Conservation (phyloP, 2,113 vertebrate species). For the Dissostichus mawsoni region DNA sequence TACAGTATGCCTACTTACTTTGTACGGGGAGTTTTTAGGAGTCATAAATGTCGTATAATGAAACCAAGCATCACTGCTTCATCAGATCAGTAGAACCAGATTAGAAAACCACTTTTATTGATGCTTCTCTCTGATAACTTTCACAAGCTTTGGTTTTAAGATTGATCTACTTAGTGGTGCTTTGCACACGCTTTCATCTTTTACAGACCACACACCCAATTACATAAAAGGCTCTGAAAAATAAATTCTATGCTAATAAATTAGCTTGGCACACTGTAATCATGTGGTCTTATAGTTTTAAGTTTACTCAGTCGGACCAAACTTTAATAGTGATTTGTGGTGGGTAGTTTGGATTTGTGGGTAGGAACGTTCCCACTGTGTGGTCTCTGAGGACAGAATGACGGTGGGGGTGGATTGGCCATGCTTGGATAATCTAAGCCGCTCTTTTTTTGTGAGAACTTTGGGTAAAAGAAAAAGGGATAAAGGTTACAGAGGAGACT, state of each 20-base stretch:
- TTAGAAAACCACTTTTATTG: constrained; percentile 14
- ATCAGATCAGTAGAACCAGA: constrained; percentile 18
- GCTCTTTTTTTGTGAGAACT: constrained; percentile 61
- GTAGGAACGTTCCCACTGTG: constrained; percentile 82
- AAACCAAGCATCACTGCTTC: background rate
- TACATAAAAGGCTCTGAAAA: constrained; percentile 52
- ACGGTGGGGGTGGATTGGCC: constrained; percentile 75
- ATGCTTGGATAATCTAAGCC: constrained; percentile 88
- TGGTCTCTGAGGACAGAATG: constrained; percentile 81
- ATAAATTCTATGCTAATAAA: constrained; percentile 58
- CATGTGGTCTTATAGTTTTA: constrained; percentile 81
- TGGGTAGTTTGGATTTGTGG: constrained; percentile 67
- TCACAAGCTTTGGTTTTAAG: constrained; percentile 58
- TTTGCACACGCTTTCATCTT: constrained; percentile 65
- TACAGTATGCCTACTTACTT: background rate
- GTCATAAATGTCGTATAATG: background rate
- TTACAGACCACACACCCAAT: constrained; percentile 67
- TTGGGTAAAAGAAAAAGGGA: constrained; percentile 28
- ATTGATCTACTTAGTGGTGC: constrained; percentile 58
- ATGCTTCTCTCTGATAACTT: constrained; percentile 37
- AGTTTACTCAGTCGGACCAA: constrained; percentile 71
- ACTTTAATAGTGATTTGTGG: constrained; percentile 66
- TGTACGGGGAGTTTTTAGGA: background rate
- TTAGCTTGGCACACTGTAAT: constrained; percentile 61
- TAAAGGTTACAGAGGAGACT: constrained; percentile 60